A percentile compares a stretch with the other conserved stretches of the same genome.
phyloP scores from a whole-genome alignment of 2,113 vertebrate species.

The Oxyura jamaicensis region DNA sequence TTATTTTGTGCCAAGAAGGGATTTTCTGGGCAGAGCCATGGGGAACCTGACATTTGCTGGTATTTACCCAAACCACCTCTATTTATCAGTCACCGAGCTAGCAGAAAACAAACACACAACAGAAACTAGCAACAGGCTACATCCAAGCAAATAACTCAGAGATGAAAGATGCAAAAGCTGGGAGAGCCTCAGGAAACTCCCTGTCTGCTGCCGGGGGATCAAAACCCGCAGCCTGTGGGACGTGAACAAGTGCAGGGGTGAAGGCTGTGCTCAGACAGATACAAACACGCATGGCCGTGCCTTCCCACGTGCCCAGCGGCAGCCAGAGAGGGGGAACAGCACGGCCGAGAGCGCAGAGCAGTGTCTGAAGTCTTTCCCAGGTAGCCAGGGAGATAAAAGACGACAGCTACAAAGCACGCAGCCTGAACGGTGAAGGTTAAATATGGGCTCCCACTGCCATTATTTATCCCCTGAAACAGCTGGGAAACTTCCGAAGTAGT shows the following conservation, averaged over 20 bases:
- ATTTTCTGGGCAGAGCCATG: neutral
- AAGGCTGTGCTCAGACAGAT: neutral
- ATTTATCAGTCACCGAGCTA: neutral
- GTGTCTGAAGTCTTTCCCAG: neutral
- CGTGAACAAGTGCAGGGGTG: neutral
- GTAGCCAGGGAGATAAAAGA: conserved; percentile 64
- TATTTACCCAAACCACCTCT: neutral
- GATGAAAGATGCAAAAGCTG: neutral
- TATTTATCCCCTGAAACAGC: conserved; percentile 77
- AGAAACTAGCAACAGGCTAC: neutral
- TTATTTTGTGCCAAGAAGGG: neutral
- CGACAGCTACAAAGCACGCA: conserved; percentile 47
- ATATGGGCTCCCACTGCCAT: conserved; percentile 73
- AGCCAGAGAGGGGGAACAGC: neutral
- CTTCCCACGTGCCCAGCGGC: neutral
- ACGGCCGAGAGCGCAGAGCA: neutral
- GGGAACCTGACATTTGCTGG: neutral
- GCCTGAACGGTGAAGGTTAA: conserved; percentile 76
- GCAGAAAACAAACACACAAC: neutral
- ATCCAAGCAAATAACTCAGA: rapidly evolving
- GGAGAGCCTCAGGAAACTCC: neutral
- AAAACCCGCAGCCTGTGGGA: neutral
- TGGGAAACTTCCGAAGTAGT: conserved; percentile 76
- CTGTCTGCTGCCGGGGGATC: rapidly evolving
- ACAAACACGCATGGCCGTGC: neutral